Base-by-base conservation (phyloP, 2,797 vertebrate genomes). In the Tapirus indicus region DNA sequence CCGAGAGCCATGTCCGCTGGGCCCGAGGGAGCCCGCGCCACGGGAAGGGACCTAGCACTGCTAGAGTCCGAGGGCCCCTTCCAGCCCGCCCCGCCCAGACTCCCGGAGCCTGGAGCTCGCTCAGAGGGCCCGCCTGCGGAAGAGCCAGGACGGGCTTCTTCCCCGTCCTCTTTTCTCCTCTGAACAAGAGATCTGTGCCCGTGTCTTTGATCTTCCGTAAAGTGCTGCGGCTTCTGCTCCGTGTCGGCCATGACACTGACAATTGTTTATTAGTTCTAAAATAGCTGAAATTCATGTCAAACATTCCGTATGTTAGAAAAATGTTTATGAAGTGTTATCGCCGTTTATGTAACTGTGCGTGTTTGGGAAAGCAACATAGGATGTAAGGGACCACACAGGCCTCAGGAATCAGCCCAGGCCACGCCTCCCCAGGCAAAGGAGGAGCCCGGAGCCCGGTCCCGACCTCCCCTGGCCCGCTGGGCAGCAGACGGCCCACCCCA, bases 221-320 rank as follows among this genome's bases (percentile, higher is more conserved):
- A 98, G 99, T 96, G 93, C 98, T 79, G 56, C 88, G 92, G 98
- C 98, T 99, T 98, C 99, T 99, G 99, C 99, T 99, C 99, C 99
- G 98, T 98, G 98, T 99, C 99, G 98, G 86, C 96, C 97, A 69
- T 98, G 98, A 96, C 80, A 97, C 84, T 99, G 99, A 99, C 99
- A 99, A 99, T 98, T 99, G 99, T 99, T 99, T 99, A 99, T 99
- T 99, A 99, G 98, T 99, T 99, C 99, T 99, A 99, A 99, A 99
- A 99, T 99, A 99, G 98, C 99, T 99, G 99, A 99, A 98, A 99
- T 99, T 99, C 99, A 99, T 99, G 98, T 99, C 98, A 99, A 99
- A 99, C 99, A 99, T 98, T 99, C 98, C 96, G 11, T 98, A 98
- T 98, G 99, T 98, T 98, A 98, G 98, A 98, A 98, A 98, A 99